Conservation (phyloP, 1,140 invertebrate genomes). For the Drosophila obscura region DNA sequence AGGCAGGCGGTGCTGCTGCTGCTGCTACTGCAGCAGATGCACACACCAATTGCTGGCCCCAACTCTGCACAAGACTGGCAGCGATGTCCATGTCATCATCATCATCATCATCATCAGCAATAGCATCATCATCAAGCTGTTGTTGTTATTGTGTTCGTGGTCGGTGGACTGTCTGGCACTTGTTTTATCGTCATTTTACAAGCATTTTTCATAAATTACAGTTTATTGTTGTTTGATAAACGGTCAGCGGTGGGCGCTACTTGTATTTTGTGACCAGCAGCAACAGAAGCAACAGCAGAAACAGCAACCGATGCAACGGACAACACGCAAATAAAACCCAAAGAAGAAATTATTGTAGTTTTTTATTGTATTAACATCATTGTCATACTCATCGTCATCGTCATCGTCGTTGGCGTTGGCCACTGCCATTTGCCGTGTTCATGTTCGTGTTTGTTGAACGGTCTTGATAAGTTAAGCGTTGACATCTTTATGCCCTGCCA, state of each 20-base stretch:
- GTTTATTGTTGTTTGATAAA: constrained; percentile 82
- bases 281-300: no score
- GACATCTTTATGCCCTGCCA: constrained; percentile 71
- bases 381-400: constrained; percentile 39
- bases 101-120: constrained; percentile 46
- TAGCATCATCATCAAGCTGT: constrained; percentile 44
- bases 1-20: not conserved
- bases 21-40: constrained; percentile 30
- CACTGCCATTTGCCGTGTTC: not conserved
- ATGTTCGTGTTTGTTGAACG: constrained; percentile 44
- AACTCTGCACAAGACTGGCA: constrained; percentile 63
- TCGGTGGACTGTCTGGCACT: constrained; percentile 55
- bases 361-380: constrained; percentile 73
- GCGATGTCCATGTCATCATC: constrained; percentile 77
- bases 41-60: constrained; percentile 37
- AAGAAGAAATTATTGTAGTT: constrained; percentile 75
- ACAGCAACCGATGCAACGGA: not conserved
- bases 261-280: constrained; percentile 70
- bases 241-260: constrained; percentile 77
- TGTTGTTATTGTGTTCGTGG: constrained; percentile 50
- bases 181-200: constrained; percentile 82
- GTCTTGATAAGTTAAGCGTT: constrained; percentile 80
- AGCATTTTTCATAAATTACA: constrained; percentile 82
- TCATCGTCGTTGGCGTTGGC: constrained; percentile 47
- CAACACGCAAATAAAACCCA: constrained; percentile 73